Evolutionary conservation across 2,797 vertebrate species (phyloP), one percentile per base, ranked within the genome.

Genomic region (Enteromius mattozi): DNA sequence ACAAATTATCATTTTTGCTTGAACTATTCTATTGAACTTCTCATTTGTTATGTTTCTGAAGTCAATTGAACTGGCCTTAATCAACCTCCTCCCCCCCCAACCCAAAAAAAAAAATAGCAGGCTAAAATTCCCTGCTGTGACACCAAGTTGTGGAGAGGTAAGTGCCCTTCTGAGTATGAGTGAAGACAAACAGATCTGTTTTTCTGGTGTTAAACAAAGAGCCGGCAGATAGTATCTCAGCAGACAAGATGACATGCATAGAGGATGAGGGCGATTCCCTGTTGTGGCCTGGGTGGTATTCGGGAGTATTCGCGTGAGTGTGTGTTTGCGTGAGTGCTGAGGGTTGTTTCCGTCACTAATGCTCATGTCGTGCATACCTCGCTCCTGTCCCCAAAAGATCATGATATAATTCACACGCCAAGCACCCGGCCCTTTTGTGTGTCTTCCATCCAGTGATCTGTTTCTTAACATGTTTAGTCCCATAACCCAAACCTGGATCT

Each of bases 181-280:
- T 80, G 74, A 86, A 87, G 84, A 82, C 76, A 12, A 30, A 35
- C 75, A 68, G 51, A 19, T 69, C 30, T 87, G 81, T 86, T 89
- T 87, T 89, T 27, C 69, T 56, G 65, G 54, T 63, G 45, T 75
- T 80, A 33, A 83, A 89, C 88, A 89, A 89, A 87, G 82, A 78
- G 42, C 63, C 75, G 16, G 37, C 80, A 85, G 86, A 87, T 87
- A 83, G 42, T 56, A 69, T 86, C 75, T 82, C 30, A 37, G 45
- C 70, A 70, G 61, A 81, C 78, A 12, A 49, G 82, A 85, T 65
- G 86, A 85, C 78, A 82, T 37, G 75, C 70, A 76, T 69, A 45
- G 42, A 76, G 81, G 84, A 89, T 87, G 76, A 12, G 85, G 88
- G 88, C 16, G 24, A 80, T 78, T 68, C 54, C 21, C 42, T 6